Evolutionary conservation across 1,140 invertebrate species (phyloP).

Genomic region (Macrobrachium rosenbergii): DNA sequence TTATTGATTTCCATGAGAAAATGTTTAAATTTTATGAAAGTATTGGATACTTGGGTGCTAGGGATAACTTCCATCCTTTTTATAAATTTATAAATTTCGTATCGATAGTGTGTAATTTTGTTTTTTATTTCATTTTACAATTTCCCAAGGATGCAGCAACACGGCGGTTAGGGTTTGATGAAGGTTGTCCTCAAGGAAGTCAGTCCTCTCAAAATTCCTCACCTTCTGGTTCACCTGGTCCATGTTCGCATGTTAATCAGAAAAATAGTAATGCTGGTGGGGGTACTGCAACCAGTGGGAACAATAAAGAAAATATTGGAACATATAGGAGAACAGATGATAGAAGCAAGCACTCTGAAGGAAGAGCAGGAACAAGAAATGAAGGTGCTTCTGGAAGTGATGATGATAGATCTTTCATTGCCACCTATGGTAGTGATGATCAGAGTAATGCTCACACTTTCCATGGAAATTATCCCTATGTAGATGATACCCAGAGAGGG

Average conservation of each 20-base stretch:
- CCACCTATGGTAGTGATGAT: neutral
- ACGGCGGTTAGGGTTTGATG: constrained; percentile 26
- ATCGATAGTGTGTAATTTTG: too few relatives aligned
- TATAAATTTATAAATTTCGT: too few relatives aligned
- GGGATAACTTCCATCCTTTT: too few relatives aligned
- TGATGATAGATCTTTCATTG: neutral
- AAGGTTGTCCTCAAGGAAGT: neutral
- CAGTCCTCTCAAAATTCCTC: neutral
- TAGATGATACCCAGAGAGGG: too few relatives aligned
- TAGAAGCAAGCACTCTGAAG: neutral
- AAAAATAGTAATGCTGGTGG: neutral
- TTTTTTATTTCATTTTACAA: too few relatives aligned
- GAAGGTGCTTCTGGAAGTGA: neutral
- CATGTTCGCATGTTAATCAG: neutral
- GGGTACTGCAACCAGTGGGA: neutral
- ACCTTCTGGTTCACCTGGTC: neutral
- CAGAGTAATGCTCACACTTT: neutral
- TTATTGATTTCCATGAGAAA: too few relatives aligned
- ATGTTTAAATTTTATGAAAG: too few relatives aligned
- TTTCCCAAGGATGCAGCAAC: constrained; percentile 37
- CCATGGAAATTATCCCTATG: too few relatives aligned
- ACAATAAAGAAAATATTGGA: constrained; percentile 13
- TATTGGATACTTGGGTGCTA: too few relatives aligned
- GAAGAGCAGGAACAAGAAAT: neutral
- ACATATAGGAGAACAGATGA: neutral